A percentile compares a stretch with the other conserved stretches of the same genome.
Conservation (phyloP, 2,797 vertebrate genomes). For the Anolis apletophallus region DNA sequence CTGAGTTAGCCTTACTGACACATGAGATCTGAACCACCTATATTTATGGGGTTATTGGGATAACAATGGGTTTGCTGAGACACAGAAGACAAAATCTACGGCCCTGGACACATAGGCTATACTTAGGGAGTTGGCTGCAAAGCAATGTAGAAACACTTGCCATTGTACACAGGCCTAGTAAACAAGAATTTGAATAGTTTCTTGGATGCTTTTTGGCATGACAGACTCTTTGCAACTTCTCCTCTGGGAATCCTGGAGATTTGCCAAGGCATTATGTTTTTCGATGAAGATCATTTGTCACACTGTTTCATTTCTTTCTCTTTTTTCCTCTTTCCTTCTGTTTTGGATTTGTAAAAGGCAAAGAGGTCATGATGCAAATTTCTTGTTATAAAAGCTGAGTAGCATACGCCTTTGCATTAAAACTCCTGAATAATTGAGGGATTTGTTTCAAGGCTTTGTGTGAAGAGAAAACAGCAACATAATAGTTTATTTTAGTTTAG, state of each 20-base stretch:
- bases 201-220: conserved; percentile 48
- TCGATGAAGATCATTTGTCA: conserved; percentile 63
- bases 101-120: too few species aligned
- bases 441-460: conserved; percentile 27
- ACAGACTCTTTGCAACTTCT: conserved; percentile 52
- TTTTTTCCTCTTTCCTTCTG: conserved; percentile 51
- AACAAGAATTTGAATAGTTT: conserved; percentile 56
- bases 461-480: background rate
- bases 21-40: too few species aligned
- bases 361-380: conserved; percentile 43
- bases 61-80: too few species aligned
- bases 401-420: conserved; percentile 32
- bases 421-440: conserved; percentile 40
- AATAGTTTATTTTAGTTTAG: background rate
- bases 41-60: too few species aligned
- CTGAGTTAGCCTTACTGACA: background rate
- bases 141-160: background rate
- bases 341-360: background rate
- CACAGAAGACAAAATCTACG: too few species aligned
- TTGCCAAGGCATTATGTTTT: conserved; percentile 61
- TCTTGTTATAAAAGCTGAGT: conserved; percentile 31
- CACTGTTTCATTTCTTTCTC: conserved; percentile 49
- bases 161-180: background rate
- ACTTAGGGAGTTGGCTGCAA: background rate
- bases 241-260: conserved; percentile 62